A percentile compares a stretch with the other conserved stretches of the same genome.
Evolutionary conservation across 1,140 invertebrate genomes (phyloP).

Genomic region (Sinonovacula constricta): DNA sequence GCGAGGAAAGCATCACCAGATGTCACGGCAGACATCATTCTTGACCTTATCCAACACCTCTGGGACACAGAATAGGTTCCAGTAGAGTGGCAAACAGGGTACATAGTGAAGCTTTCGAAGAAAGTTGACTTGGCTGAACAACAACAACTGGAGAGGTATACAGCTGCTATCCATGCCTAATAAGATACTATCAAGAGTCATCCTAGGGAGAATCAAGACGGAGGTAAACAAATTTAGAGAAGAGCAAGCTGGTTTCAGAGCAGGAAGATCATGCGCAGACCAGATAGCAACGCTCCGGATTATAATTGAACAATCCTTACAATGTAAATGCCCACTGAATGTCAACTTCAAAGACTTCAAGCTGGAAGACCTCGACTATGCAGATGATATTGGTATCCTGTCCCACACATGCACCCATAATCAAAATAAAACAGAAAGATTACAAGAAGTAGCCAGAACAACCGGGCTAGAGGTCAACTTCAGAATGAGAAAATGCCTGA

Average conservation of each 20-base stretch:
- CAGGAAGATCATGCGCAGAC: constrained; percentile 32
- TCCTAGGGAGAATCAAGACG: constrained; percentile 36
- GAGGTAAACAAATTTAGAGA: constrained; percentile 27
- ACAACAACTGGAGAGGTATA: constrained; percentile 57
- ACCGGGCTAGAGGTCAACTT: not conserved
- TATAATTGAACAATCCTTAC: not conserved
- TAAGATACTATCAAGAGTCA: constrained; percentile 43
- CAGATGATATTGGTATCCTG: constrained; percentile 8
- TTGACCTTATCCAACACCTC: not conserved
- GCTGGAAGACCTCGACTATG: constrained; percentile 14
- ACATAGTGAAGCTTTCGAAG: constrained; percentile 56
- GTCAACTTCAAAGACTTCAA: constrained; percentile 30
- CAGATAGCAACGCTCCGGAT: constrained; percentile 14
- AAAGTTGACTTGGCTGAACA: constrained; percentile 58
- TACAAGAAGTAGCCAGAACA: too few relatives aligned
- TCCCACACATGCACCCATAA: constrained; percentile 8
- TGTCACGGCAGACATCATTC: not conserved
- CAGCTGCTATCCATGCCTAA: constrained; percentile 55
- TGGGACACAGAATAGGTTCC: constrained; percentile 14
- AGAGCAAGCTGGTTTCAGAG: constrained; percentile 38
- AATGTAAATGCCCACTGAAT: constrained; percentile 19
- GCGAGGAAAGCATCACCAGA: not conserved
- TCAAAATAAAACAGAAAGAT: not conserved
- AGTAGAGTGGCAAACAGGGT: constrained; percentile 48
- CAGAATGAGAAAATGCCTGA: not conserved